Base-by-base conservation (phyloP, 2,797 vertebrate genomes). In the Nannoperca obscura region DNA sequence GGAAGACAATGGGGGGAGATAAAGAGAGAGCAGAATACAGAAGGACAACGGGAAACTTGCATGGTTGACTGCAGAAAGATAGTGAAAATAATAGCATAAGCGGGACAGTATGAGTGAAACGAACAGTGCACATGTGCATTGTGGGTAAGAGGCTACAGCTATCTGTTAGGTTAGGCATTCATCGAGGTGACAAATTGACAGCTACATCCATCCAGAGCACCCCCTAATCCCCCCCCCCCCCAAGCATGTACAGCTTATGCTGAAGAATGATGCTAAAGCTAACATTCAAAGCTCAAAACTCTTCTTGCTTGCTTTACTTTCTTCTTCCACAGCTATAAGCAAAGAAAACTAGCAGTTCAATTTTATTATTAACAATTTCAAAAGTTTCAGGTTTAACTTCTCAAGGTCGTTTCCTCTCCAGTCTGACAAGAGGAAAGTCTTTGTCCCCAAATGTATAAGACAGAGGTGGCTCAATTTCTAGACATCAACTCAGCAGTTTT, bases 401-500 rank as follows among this genome's bases (percentile, higher is more conserved):
- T 22, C 40, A 24, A 19, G 38, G 57, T 47, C 2, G 12, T 42
- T 67, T 74, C 47, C 53, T 69, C 11, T 71, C 22, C 17, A n/a
- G 47, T 54, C 50, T 44, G 15, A 42, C 52, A 8, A 32, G 38
- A 71, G 64, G n/a, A 71, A 65, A 3, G 52, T 55, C 63, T 83
- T 80, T 81, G 70, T 81, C 6, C 19, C 65, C 22, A 52, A 62
- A 81, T 79, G 72, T 78, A 59, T 66, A 83, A 61, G 44, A 76
- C 70, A 86, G 82, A 86, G 53, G 53, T 61, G 57, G 76, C 72
- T 82, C 68, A 8, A 59, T 86, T 93, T 93, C 87, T 83, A 86
- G 63, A 88, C 44, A 30, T 86, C 84, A 62, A 69, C 81, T 86
- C 81, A 80, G 88, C 87, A 81, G 77, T 84, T 90, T 88, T 83